These are phyloP conservation scores for Crematogaster levior DNA, from an alignment of 2,888 invertebrate genomes.

Conservation along the genomic window DNA sequence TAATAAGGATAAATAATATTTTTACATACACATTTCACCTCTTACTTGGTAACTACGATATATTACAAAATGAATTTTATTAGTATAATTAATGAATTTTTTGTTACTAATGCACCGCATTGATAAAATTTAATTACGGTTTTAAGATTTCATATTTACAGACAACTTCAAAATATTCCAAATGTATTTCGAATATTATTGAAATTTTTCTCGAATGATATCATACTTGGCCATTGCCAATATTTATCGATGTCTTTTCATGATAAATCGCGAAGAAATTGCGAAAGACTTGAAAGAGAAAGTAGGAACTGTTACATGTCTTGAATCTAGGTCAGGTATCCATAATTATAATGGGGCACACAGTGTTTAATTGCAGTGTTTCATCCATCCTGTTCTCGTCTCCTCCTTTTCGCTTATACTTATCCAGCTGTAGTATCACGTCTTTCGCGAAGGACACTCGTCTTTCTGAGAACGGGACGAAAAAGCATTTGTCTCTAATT, in stretches of 20 bases:
- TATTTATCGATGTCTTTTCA: conserved; percentile 30
- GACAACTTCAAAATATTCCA: neutral
- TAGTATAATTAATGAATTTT: too few species aligned
- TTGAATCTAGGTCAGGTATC: conserved; percentile 67
- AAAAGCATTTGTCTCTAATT: conserved; percentile 49
- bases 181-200: conserved; percentile 4
- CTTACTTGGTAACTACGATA: neutral
- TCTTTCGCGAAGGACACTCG: conserved; percentile 46
- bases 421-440: conserved; percentile 20
- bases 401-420: conserved; percentile 13
- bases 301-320: conserved; percentile 61
- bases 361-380: conserved; percentile 69
- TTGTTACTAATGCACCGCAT: neutral
- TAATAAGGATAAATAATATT: neutral
- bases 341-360: conserved; percentile 44
- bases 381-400: conserved; percentile 59
- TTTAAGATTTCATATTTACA: neutral
- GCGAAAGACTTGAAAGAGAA: conserved; percentile 66
- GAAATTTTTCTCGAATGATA: neutral
- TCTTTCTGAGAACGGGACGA: conserved; percentile 23
- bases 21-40: neutral
- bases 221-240: neutral
- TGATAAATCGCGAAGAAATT: conserved; percentile 69
- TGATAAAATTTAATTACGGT: neutral
- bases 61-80: neutral